A percentile compares a stretch with the other conserved stretches of the same genome.
These are phyloP conservation scores for Lymantria monacha DNA, from an alignment of 2,888 invertebrate genomes.

Conservation along the genomic window DNA sequence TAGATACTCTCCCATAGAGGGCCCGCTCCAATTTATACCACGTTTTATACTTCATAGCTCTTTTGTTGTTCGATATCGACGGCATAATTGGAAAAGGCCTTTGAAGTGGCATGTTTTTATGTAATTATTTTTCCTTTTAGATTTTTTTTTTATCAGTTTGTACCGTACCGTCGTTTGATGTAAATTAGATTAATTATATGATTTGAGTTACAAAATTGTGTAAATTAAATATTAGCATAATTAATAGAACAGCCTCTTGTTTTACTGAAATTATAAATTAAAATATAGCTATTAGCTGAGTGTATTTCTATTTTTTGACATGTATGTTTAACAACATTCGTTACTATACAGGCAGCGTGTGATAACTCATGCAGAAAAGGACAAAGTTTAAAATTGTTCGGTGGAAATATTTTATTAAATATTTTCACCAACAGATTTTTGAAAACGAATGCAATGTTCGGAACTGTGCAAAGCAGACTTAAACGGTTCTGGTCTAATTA, in stretches of 20 bases:
- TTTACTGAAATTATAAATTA: not conserved
- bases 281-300: too few species aligned
- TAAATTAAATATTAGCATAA: constrained; percentile 6
- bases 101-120: constrained; percentile 35
- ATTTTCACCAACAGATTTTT: too few species aligned
- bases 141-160: constrained; percentile 10
- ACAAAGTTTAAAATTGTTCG: too few species aligned
- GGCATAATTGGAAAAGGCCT: constrained; percentile 46
- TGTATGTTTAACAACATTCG: too few species aligned
- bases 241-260: constrained; percentile 1
- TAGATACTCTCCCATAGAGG: constrained; percentile 27
- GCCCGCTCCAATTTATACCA: constrained; percentile 47
- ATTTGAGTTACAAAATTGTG: constrained; percentile 8
- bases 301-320: too few species aligned
- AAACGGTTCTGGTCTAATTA: too few species aligned
- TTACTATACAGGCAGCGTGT: too few species aligned
- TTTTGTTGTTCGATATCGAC: constrained; percentile 49
- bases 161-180: constrained; percentile 16
- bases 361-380: too few species aligned
- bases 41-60: constrained; percentile 51
- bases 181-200: constrained; percentile 25
- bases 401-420: too few species aligned
- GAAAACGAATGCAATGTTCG: too few species aligned
- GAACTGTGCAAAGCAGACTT: too few species aligned
- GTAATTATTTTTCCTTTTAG: constrained; percentile 27